Base-by-base conservation (phyloP, 64 coral and sea anemone species). In the Acropora yongei region DNA sequence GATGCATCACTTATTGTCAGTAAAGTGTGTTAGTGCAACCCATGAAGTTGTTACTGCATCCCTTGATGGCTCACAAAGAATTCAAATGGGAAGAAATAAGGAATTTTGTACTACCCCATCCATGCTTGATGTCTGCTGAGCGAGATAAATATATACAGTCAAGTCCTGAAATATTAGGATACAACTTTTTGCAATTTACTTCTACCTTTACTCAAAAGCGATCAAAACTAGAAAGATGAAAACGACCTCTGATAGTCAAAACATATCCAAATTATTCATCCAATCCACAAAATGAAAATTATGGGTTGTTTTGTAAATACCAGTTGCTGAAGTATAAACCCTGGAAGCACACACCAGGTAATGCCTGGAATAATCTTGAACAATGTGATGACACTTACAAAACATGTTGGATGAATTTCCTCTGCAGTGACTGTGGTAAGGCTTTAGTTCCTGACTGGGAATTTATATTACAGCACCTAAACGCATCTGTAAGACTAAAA, bases 261-360 rank as follows among this genome's bases (percentile, higher is more conserved):
- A 90, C 78, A 72, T 90, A 80, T 30, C 89, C 89, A 67, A 90
- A 73, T 47, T 90, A 81, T 80, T 90, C 89, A 71, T 81, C 78
- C 12, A 71, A 90, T 90, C 77, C 78, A 46, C n/a, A 90, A 72
- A 80, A 73, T 68, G 19, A 81, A 39, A 41, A 80, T 72, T 90
- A 90, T 90, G 78, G 89, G 2, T 47, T 90, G 46, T 90, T 43
- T 82, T 90, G 77, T 90, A 81, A 90, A 69, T 81, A 82, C 16
- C 60, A 90, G 68, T 69, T 90, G 44, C 20, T 90, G 6, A 90
- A 90, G 47, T 90, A 90, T 63, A 80, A 90, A 73, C 89, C 57
- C 66, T 90, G 89, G 89, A 47, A 90, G 65, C 17, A 16, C 17
- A 67, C 63, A 67, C 63, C 63, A 16, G 63, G 16, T 67, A 18